Percentiles rank a stretch among this genome's conserved stretches.
Conservation (phyloP, 1,140 invertebrate species). For the Probaryconus sp. region DNA sequence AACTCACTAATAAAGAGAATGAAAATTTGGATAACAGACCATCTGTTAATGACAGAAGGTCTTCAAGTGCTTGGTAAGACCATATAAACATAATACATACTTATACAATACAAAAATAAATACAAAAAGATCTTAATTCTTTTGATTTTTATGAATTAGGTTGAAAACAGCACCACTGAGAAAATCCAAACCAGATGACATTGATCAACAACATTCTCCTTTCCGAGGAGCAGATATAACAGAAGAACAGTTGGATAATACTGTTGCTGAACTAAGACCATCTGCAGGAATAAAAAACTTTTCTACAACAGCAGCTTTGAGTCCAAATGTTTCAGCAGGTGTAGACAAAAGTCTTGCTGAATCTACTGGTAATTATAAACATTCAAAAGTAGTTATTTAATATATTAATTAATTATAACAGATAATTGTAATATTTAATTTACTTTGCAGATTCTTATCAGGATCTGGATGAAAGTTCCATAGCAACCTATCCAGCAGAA, state of each 20-base stretch:
- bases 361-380: conserved; percentile 34
- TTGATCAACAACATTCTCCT: conserved; percentile 27
- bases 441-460: conserved; percentile 62
- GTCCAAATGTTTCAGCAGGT: conserved; percentile 41
- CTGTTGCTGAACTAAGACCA: conserved; percentile 61
- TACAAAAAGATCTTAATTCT: too few relatives aligned
- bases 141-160: too few relatives aligned
- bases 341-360: conserved; percentile 39
- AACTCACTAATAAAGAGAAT: conserved; percentile 70
- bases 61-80: conserved; percentile 70
- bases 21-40: conserved; percentile 56
- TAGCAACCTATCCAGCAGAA: conserved; percentile 47
- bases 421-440: neutral
- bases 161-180: conserved; percentile 58
- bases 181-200: conserved; percentile 42
- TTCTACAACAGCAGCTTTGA: neutral
- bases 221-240: conserved; percentile 41
- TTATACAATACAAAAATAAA: too few relatives aligned
- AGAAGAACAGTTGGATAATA: conserved; percentile 58
- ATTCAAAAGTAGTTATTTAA: too few relatives aligned
- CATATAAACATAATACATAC: neutral
- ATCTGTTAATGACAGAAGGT: conserved; percentile 62
- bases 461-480: conserved; percentile 65
- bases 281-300: conserved; percentile 21
- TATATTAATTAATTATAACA: neutral